Base-by-base conservation (phyloP, 2,113 vertebrate genomes). In the Eulemur macaco region DNA sequence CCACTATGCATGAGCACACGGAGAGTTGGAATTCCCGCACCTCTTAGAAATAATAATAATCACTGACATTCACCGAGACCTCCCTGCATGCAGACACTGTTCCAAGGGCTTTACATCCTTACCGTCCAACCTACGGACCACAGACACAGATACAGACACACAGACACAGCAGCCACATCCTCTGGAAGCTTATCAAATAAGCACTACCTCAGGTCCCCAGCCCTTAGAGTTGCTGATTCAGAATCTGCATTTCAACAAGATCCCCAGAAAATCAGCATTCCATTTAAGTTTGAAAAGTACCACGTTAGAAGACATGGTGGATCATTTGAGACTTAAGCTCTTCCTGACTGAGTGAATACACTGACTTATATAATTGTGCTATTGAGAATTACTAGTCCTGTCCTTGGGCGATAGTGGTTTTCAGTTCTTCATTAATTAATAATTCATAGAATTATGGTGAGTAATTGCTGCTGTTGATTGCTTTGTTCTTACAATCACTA, bases 291-390 rank as follows among this genome's bases (percentile, higher is more conserved):
- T 87, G 60, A 81, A 71, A 58, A 73, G 15, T 37, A 89, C 15
- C 4, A 73, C 50, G 5, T 68, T 29, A 45, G 83, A 95, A 42
- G 64, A 69, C 27, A 27, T 8, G 39, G n/a, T 69, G 81, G 23
- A 66, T 18, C 71, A 47, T 89, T 56, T 80, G 56, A 97, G 56
- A 94, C n/a, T n/a, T 21, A 45, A 52, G 15, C 29, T n/a, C n/a
- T 45, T 89, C 54, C 85, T 56, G 64, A 80, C 34, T 74, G 3
- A n/a, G 12, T 63, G 63, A 66, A 34, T 73, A 71, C 54, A 27
- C 12, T 54, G n/a, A 63, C 37, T 66, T 86, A 74, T 52, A 6
- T 11, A 56, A 29, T 34, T 74, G 31, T 90, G 56, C 74, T 73
- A 9, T 25, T 64, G 11, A 56, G 31, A 78, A 86, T 56, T 50